A percentile compares a stretch with the other conserved stretches of the same genome.
phyloP scores from a whole-genome alignment of 2,797 vertebrate species.

The Cyclopterus lumpus region DNA sequence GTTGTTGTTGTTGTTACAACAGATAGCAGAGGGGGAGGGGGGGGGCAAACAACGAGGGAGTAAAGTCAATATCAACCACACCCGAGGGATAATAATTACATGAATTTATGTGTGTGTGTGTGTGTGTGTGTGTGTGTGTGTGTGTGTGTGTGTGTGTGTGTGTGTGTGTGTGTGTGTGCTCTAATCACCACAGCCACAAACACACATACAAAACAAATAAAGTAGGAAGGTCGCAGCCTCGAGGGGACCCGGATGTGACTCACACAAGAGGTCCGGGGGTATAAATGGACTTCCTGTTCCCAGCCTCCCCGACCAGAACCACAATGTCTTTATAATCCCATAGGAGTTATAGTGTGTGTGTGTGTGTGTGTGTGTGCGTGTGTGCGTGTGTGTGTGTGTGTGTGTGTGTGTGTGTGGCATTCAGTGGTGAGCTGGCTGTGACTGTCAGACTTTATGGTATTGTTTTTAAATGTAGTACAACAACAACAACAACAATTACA shows the following conservation, averaged over 20 bases:
- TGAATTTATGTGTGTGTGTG: background rate
- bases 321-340: slow-evolving; percentile 59
- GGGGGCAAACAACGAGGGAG: background rate
- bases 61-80: background rate
- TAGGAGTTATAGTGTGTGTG: slow-evolving; percentile 18
- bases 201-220: slow-evolving; percentile 33
- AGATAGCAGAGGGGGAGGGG: background rate
- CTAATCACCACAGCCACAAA: slow-evolving; percentile 19
- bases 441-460: slow-evolving; percentile 13
- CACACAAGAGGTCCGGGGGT: slow-evolving; percentile 47
- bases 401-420: no score
- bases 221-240: slow-evolving; percentile 28
- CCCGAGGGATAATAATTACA: accelerated
- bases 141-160: background rate
- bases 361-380: no score
- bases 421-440: slow-evolving; percentile 16
- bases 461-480: slow-evolving; percentile 36
- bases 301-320: slow-evolving; percentile 31
- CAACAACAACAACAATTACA: no score
- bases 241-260: slow-evolving; percentile 59
- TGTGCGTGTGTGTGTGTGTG: no score
- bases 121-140: no score
- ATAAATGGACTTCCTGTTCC: slow-evolving; percentile 56
- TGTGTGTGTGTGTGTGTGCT: slow-evolving; percentile 5
- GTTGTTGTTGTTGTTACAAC: background rate